phyloP scores from a whole-genome alignment of 2,113 vertebrate genomes.

The Ciconia stormi region DNA sequence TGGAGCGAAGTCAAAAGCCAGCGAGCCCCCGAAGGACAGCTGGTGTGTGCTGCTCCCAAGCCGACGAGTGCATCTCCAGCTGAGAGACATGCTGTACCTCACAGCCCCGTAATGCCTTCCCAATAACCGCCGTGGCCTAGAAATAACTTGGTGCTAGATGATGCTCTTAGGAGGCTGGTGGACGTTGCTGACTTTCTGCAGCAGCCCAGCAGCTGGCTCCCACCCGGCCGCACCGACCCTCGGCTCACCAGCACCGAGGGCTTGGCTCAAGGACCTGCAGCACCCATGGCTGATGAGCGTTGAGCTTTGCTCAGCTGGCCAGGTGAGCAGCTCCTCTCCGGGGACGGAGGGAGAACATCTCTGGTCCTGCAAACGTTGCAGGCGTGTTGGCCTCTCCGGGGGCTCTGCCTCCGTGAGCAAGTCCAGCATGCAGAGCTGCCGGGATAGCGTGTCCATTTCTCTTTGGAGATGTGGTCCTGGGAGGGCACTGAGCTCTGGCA shows the following conservation, averaged over 20 bases:
- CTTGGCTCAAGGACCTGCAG: neutral
- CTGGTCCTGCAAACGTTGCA: neutral
- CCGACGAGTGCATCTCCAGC: rapidly evolving
- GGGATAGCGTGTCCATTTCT: neutral
- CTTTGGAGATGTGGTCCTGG: neutral
- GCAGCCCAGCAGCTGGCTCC: neutral
- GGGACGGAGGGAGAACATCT: neutral
- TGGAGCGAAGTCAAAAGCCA: neutral
- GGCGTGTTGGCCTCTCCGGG: neutral
- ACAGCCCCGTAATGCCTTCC: neutral
- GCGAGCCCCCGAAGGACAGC: rapidly evolving
- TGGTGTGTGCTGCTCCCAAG: neutral
- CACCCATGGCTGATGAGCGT: neutral
- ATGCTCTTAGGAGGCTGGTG: neutral
- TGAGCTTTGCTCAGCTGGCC: neutral
- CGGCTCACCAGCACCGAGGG: neutral
- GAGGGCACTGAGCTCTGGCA: neutral
- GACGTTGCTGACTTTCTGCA: neutral
- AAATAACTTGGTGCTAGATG: neutral
- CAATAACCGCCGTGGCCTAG: neutral
- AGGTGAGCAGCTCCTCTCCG: neutral
- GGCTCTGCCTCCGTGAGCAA: neutral
- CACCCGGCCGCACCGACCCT: neutral
- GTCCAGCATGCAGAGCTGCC: neutral
- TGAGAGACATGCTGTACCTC: neutral